Conservation (phyloP, 2,113 vertebrate species). For the Todiramphus chloris region DNA sequence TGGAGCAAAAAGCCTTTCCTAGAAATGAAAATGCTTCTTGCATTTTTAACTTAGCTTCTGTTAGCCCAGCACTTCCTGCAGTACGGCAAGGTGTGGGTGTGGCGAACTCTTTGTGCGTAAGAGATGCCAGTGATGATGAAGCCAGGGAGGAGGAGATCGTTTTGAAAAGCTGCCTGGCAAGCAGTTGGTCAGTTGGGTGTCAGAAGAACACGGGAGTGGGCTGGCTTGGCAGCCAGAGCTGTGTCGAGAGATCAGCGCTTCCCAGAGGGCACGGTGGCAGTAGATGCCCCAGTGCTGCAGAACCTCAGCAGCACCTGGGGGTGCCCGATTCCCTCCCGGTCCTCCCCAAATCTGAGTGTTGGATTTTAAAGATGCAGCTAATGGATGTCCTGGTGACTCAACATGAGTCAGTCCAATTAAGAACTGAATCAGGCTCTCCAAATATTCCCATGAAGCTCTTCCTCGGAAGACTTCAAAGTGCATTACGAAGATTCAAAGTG, state of each 20-base stretch:
- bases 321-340: neutral
- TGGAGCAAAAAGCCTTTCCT: neutral
- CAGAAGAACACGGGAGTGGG: neutral
- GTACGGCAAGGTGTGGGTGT: slow-evolving; percentile 47
- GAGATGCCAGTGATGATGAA: slow-evolving; percentile 59
- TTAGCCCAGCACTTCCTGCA: slow-evolving; percentile 52
- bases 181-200: neutral
- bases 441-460: slow-evolving; percentile 57
- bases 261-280: neutral
- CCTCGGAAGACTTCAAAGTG: slow-evolving; percentile 58
- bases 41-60: slow-evolving; percentile 16
- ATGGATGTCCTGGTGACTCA: slow-evolving; percentile 49
- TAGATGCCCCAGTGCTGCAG: neutral
- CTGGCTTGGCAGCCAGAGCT: neutral
- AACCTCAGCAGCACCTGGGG: neutral
- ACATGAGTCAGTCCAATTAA: slow-evolving; percentile 54
- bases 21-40: slow-evolving; percentile 15
- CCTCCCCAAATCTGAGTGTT: neutral
- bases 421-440: slow-evolving; percentile 58
- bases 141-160: slow-evolving; percentile 21
- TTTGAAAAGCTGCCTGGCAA: slow-evolving; percentile 17
- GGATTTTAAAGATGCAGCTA: slow-evolving; percentile 1
- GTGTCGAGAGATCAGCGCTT: neutral
- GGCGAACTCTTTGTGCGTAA: slow-evolving; percentile 66
- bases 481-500: slow-evolving; percentile 42